Conservation (phyloP, 2,888 invertebrate genomes). For the Tetragonisca angustula region DNA sequence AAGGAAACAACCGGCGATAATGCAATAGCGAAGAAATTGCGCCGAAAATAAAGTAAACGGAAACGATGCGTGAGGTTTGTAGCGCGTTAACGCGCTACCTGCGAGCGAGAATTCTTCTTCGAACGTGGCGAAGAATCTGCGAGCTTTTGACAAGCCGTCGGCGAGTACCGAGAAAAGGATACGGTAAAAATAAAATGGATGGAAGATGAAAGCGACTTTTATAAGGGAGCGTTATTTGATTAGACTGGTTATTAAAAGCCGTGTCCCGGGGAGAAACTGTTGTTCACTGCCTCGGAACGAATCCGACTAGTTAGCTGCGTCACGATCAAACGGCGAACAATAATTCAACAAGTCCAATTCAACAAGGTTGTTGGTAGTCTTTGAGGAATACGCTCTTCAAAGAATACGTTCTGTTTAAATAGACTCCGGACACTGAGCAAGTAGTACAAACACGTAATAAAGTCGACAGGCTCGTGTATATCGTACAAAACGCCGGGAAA, state of each 20-base stretch:
- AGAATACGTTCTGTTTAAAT: conserved; percentile 9
- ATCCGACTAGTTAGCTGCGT: not conserved
- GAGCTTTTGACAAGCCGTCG: no score
- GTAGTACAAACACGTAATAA: conserved; percentile 36
- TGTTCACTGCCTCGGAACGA: not conserved
- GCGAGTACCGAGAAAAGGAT: not conserved
- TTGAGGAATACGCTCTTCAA: not conserved
- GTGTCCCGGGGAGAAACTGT: not conserved
- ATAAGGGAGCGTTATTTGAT: not conserved
- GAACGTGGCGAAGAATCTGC: not conserved
- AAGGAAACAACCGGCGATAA: conserved; percentile 17
- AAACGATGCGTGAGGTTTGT: not conserved
- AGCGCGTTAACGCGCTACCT: not conserved
- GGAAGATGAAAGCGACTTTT: not conserved
- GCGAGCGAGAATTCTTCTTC: no score
- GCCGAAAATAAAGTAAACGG: conserved; percentile 12
- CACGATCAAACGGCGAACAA: not conserved
- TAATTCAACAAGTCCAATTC: not conserved
- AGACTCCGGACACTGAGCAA: not conserved
- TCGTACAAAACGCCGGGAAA: not conserved
- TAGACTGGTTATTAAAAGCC: not conserved
- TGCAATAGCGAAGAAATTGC: conserved; percentile 21
- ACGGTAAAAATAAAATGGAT: not conserved
- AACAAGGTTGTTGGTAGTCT: conserved; percentile 19
- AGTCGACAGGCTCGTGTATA: not conserved